A percentile compares a stretch with the other conserved stretches of the same genome.
Conservation (phyloP, 1,140 invertebrate species). For the Harlomillsia oculata region DNA sequence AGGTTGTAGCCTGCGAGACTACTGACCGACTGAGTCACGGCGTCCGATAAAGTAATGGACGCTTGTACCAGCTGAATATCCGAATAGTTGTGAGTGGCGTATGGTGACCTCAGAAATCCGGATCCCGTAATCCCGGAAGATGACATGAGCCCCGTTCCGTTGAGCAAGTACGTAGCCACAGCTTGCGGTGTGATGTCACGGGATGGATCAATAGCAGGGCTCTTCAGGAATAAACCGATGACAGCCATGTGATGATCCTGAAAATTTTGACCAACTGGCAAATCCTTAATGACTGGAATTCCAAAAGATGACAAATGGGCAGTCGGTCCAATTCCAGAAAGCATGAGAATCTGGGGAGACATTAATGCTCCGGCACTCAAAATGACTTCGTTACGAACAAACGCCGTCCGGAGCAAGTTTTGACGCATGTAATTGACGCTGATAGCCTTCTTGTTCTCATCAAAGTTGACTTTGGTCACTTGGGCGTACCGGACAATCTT, state of each 20-base stretch:
- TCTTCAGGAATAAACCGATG: constrained; percentile 44
- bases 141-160: not conserved
- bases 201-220: constrained; percentile 42
- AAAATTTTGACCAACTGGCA: constrained; percentile 9
- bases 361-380: constrained; percentile 58
- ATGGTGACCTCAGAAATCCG: not conserved
- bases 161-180: not conserved
- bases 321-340: constrained; percentile 63
- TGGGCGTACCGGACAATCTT: not conserved
- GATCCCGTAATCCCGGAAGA: not conserved
- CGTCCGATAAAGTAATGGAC: no score
- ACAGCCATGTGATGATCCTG: constrained; percentile 42
- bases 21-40: no score
- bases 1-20: no score
- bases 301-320: no score
- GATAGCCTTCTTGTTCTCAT: no score
- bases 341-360: constrained; percentile 58
- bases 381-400: constrained; percentile 55
- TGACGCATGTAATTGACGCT: constrained; percentile 57
- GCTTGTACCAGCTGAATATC: not conserved
- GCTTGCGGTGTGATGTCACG: constrained; percentile 56
- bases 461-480: not conserved
- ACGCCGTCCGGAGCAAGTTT: constrained; percentile 41
- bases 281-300: constrained; percentile 14
- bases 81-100: not conserved